Evolutionary conservation across 1,140 invertebrate genomes (phyloP).

Genomic region (Chelonus insularis): DNA sequence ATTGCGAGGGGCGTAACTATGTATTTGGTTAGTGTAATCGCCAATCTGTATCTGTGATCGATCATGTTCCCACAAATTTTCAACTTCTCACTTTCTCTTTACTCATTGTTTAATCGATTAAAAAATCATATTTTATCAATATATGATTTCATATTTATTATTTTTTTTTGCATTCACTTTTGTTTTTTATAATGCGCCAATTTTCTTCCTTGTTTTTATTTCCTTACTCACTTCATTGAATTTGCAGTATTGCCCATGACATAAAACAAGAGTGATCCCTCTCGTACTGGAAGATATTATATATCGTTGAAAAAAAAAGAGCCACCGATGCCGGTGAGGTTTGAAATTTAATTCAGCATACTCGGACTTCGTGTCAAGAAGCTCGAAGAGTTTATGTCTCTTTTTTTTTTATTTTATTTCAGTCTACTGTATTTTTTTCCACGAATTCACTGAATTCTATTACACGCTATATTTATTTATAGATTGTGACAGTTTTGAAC

Average conservation of each 20-base stretch:
- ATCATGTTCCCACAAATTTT: conserved; percentile 11
- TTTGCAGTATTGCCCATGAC: not conserved
- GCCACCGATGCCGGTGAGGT: conserved; percentile 10
- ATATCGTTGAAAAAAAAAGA: conserved; percentile 27
- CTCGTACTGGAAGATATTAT: not conserved
- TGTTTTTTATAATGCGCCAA: not conserved
- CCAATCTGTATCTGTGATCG: conserved; percentile 37
- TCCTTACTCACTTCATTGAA: not conserved
- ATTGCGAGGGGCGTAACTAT: conserved; percentile 47
- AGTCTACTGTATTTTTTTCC: not conserved
- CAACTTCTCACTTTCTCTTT: conserved; percentile 18
- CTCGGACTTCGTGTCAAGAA: not conserved
- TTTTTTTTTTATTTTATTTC: conserved; percentile 1
- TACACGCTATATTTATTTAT: too few relatives aligned
- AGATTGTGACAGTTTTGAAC: too few relatives aligned
- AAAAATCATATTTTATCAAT: conserved; percentile 6
- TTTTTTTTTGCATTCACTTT: not conserved
- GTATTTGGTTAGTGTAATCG: conserved; percentile 51
- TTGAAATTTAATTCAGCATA: conserved; percentile 19
- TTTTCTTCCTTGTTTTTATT: not conserved
- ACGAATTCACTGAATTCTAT: not conserved
- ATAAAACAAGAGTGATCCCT: not conserved
- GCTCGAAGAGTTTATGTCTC: not conserved
- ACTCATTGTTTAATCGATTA: not conserved
- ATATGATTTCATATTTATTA: not conserved